Conservation (phyloP, 1,140 invertebrate genomes). For the Aphis craccivora region DNA sequence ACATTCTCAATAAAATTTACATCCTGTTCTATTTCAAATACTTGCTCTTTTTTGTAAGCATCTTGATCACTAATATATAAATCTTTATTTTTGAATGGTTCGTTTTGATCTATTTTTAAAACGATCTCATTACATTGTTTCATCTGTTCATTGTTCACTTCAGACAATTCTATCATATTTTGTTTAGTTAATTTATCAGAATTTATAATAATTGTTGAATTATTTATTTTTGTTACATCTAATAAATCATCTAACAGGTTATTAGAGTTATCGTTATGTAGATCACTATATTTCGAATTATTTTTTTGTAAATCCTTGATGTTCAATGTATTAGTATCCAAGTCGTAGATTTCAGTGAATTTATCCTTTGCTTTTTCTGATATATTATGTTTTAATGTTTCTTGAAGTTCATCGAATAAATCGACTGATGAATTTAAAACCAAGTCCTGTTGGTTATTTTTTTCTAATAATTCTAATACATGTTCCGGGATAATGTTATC, state of each 20-base stretch:
- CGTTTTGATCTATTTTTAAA: too few species aligned
- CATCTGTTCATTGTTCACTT: background rate
- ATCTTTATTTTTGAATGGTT: background rate
- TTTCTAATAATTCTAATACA: constrained; percentile 3
- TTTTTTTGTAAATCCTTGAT: background rate
- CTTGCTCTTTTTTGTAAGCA: background rate
- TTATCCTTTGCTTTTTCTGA: background rate
- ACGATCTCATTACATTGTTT: background rate
- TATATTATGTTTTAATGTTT: background rate
- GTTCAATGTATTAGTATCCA: too few species aligned
- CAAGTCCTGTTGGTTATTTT: background rate
- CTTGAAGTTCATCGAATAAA: background rate
- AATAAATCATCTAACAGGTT: background rate
- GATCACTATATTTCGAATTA: background rate
- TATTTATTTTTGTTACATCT: background rate
- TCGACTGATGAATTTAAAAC: background rate
- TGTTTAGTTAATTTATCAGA: background rate
- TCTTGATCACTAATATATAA: background rate
- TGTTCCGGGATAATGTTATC: background rate
- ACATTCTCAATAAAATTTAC: background rate
- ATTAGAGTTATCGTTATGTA: too few species aligned
- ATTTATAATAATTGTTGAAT: background rate
- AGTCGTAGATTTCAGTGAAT: background rate
- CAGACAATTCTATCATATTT: background rate
- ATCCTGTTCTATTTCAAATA: background rate